Base-by-base conservation (phyloP, 2,888 invertebrate genomes). In the Epistrophe grossulariae region DNA sequence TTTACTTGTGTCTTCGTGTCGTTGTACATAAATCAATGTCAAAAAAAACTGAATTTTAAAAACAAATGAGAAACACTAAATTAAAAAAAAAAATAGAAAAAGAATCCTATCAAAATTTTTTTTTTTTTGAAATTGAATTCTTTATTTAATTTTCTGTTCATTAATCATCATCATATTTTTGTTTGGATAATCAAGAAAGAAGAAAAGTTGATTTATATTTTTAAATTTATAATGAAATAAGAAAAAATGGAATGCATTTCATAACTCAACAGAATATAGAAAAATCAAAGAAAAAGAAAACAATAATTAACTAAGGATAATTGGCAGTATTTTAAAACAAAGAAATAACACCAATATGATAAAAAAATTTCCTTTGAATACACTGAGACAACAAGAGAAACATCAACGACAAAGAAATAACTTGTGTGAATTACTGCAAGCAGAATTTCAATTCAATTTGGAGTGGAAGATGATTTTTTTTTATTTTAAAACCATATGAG, bases 21-120 rank as follows among this genome's bases (percentile, higher is more conserved):
- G 17, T 66, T 66, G 31, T 66, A 17, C 48, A 66, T 48, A 66
- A 66, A 45, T 66, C 64, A 66, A 31, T 31, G 48, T 64, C 64
- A 64, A 24, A 24, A 24, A 28, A 9, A 24, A 45, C 43, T 19
- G 6, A 40, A 40, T 60, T 40, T 38, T 13, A 8, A 60, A 62
- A 62, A 43, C 15, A 24, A 43, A 62, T 59, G 5, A 5, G 11
- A 59, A 59, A 35, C 17, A 35, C 1, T 59, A 35, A 59, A 62
- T 62, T 40, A 4, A 17, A 40, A 15, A 17, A 13, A 45, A 11
- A 64, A 43, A 6, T 45, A 5, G 1, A n/a, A 45, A 28, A 45
- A 45, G 10, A 64, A 64, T 45, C 9, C 17, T 10, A 6, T 5
- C 11, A 24, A 4, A 7, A 45, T n/a, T n/a, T 45, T 8, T 17